Evolutionary conservation across 2,888 invertebrate genomes (phyloP).

Genomic region (Augochlorella aurata): DNA sequence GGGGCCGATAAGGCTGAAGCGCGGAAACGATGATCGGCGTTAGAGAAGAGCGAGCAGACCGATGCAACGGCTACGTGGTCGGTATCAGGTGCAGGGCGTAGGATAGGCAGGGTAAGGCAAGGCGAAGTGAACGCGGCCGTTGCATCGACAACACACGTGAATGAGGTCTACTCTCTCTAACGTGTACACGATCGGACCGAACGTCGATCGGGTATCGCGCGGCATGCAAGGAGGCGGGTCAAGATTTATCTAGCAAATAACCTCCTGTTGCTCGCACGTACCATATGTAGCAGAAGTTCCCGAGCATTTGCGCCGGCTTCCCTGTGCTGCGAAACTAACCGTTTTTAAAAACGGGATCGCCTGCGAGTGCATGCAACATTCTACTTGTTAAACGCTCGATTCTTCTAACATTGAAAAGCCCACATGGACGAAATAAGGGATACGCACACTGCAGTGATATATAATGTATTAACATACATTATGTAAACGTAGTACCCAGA

Average conservation of each 20-base stretch:
- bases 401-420: no score
- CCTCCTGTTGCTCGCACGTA: constrained; percentile 72
- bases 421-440: no score
- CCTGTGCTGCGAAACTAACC: constrained; percentile 10
- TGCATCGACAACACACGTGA: constrained; percentile 64
- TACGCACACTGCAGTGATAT: no score
- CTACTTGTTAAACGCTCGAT: no score
- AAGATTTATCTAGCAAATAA: constrained; percentile 74
- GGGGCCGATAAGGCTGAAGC: constrained; percentile 35
- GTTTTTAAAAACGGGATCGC: background rate
- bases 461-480: no score
- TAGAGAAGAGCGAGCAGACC: constrained; percentile 21
- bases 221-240: constrained; percentile 74
- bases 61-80: constrained; percentile 23
- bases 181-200: constrained; percentile 63
- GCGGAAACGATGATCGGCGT: constrained; percentile 55
- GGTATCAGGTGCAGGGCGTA: constrained; percentile 67
- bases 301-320: constrained; percentile 46
- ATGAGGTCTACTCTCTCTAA: constrained; percentile 58
- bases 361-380: no score
- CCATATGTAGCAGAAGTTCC: constrained; percentile 68
- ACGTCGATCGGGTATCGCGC: constrained; percentile 73
- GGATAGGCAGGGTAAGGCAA: constrained; percentile 41
- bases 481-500: no score
- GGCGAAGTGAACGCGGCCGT: constrained; percentile 51